Conservation (phyloP, 2,113 vertebrate genomes). For the Oreochromis tanganicae region DNA sequence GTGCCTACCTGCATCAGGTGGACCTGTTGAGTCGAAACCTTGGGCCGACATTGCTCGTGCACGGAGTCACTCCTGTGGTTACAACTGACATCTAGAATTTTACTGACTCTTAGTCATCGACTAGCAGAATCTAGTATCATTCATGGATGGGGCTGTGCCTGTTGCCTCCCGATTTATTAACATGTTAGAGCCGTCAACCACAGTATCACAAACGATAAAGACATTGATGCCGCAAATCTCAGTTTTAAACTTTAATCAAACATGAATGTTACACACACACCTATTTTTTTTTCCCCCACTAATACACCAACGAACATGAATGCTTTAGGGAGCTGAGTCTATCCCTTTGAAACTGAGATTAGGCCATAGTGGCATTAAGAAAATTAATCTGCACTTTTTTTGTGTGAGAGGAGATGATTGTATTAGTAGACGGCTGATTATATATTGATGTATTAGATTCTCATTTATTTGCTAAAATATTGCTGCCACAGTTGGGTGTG, state of each 20-base stretch:
- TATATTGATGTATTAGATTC: not conserved
- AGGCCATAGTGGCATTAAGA: not conserved
- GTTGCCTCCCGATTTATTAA: not conserved
- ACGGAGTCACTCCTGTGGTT: slow-evolving; percentile 81
- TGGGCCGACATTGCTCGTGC: slow-evolving; percentile 82
- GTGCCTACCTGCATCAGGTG: slow-evolving; percentile 77
- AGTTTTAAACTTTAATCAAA: not conserved
- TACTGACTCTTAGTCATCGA: not conserved
- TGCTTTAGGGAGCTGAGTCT: not conserved
- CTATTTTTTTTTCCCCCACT: not conserved
- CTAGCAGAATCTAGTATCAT: not conserved
- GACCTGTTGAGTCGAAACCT: slow-evolving; percentile 78
- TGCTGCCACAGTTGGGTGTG: not conserved
- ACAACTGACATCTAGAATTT: slow-evolving; percentile 77
- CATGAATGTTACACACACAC: not conserved
- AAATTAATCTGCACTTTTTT: not conserved
- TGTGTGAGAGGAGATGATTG: not conserved
- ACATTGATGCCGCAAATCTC: not conserved
- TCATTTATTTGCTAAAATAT: not conserved
- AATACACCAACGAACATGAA: not conserved
- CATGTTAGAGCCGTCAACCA: not conserved
- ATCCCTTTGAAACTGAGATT: not conserved
- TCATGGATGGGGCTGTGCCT: not conserved
- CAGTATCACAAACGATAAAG: not conserved
- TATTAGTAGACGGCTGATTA: not conserved